Conservation (phyloP, 2,888 invertebrate genomes). For the Aphodius sticticus region DNA sequence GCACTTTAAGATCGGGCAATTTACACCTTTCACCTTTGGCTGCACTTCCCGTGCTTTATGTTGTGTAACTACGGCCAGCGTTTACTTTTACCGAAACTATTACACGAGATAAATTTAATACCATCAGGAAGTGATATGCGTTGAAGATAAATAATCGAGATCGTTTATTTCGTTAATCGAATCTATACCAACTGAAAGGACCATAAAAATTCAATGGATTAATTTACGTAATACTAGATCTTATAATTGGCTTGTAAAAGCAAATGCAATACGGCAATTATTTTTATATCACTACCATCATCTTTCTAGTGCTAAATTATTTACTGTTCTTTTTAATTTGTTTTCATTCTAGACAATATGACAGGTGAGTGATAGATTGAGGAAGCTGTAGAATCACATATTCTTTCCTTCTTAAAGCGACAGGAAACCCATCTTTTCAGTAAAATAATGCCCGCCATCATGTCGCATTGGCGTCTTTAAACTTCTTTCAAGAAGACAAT, state of each 20-base stretch:
- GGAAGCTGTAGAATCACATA: too few relatives aligned
- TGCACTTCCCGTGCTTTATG: background rate
- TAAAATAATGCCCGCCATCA: too few relatives aligned
- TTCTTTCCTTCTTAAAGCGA: too few relatives aligned
- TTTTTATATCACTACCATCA: too few relatives aligned
- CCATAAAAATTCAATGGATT: background rate
- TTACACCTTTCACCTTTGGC: background rate
- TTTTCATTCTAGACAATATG: background rate
- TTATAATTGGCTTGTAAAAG: background rate
- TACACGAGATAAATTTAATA: slow-evolving; percentile 4
- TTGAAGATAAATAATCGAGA: slow-evolving; percentile 4
- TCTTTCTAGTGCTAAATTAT: too few relatives aligned
- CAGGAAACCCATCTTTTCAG: too few relatives aligned
- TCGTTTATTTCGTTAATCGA: slow-evolving; percentile 4
- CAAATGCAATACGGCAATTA: background rate
- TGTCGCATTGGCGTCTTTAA: too few relatives aligned
- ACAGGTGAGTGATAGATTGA: too few relatives aligned
- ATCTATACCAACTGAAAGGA: background rate
- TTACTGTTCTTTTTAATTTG: background rate
- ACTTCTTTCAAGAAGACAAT: too few relatives aligned
- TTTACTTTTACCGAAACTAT: background rate
- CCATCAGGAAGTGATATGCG: background rate
- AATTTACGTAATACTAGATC: background rate
- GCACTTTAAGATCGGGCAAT: background rate
- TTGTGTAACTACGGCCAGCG: background rate